Evolutionary conservation across 2,888 invertebrate genomes (phyloP), one percentile per base, ranked within the genome.

Genomic region (Sminthurinus aureus): DNA sequence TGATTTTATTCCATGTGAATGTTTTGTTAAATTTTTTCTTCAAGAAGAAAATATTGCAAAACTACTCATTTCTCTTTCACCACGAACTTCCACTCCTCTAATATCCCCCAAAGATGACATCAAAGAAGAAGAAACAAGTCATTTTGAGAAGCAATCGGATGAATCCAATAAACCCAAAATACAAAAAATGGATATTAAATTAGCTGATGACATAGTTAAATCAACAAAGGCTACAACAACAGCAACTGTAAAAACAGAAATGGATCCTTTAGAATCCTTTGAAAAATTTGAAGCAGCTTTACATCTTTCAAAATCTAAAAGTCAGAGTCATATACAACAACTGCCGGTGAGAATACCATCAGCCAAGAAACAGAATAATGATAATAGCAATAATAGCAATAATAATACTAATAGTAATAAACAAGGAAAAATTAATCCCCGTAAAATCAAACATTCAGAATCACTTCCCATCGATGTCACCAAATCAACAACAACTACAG

Each of bases 31-130:
- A n/a, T 77, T 64, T 22, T 83, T 71, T 50, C 26, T 83, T n/a
- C 83, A 83, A n/a, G 83, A 83, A 79, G 83, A 83, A 38, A 83
- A 69, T 38, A 83, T 83, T 69, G 83, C 83, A 20, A 67, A 69
- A 64, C 26, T 83, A 11, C 26, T 83, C 8, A 83, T 83, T 24
- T 83, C 83, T 11, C 51, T 83, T 11, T 83, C 83, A 1, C 83
- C 83, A n/a, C 26, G 73, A 51, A 52, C 83, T 38, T 83, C 78
- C 26, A 78, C 76, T 1, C 77, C 79, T 0, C 18, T 82, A 4
- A 64, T 66, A 1, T n/a, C n/a, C 13, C 51, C 18, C n/a, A 38
- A 24, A 11, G 12, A 11, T 50, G 11, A 24, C 38, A 18, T 24
- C 15, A 20, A 13, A 15, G 20, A 15, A 12, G n/a, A 13, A 11